Evolutionary conservation across 2,113 vertebrate species (phyloP).

Genomic region (Sinosuthora webbiana): DNA sequence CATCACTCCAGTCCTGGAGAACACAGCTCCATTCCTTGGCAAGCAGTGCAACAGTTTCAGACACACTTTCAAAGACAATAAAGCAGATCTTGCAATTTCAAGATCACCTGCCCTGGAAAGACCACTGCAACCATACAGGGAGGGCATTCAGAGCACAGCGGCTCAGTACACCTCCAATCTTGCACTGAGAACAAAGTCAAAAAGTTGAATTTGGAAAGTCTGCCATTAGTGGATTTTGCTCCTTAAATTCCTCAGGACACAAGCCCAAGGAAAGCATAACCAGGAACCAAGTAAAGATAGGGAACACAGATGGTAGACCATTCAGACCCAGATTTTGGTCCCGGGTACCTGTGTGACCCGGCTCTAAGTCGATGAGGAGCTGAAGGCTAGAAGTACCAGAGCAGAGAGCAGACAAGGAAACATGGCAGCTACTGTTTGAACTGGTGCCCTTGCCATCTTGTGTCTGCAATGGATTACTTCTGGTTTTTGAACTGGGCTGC

Average conservation of each 20-base stretch:
- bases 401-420: not conserved
- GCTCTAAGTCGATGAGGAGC: not conserved
- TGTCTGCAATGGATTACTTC: not conserved
- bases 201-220: not conserved
- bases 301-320: not conserved
- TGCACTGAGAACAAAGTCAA: not conserved
- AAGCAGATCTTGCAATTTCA: not conserved
- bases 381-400: not conserved
- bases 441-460: not conserved
- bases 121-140: not conserved
- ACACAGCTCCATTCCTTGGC: not conserved
- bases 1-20: not conserved
- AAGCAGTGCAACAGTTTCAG: not conserved
- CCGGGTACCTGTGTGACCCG: not conserved
- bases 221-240: not conserved
- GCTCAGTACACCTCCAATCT: not conserved
- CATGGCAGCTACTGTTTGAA: not conserved
- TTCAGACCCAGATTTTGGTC: not conserved
- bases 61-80: not conserved
- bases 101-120: not conserved
- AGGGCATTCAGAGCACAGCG: not conserved
- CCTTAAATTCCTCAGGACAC: not conserved
- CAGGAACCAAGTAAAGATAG: not conserved
- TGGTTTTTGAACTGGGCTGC: not conserved
- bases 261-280: not conserved